These are phyloP conservation scores for Xerus rutilus DNA, from an alignment of 2,797 vertebrate genomes.

Conservation along the genomic window DNA sequence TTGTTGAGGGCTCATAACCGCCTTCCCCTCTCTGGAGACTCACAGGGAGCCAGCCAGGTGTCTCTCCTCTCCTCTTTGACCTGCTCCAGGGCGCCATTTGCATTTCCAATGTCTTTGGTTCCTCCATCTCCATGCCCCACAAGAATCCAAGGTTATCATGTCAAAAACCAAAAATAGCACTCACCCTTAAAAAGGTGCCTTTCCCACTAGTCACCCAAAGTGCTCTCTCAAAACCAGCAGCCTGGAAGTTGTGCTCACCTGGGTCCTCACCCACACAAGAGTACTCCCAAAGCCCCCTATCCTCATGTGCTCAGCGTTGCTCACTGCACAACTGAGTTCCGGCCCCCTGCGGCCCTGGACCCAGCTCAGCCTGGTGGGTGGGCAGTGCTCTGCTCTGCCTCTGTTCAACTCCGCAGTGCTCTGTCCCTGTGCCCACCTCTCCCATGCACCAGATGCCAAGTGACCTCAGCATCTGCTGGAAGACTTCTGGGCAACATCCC, in stretches of 20 bases:
- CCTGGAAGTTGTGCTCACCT: neutral
- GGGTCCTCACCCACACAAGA: rapidly evolving
- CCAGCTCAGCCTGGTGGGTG: no score
- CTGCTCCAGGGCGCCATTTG: neutral
- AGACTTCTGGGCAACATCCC: neutral
- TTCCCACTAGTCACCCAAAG: neutral
- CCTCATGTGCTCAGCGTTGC: no score
- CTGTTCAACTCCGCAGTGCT: rapidly evolving
- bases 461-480: neutral
- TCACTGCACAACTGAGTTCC: no score
- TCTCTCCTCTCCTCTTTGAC: neutral
- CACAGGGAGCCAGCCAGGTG: neutral
- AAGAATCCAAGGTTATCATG: neutral
- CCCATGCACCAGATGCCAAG: neutral
- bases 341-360: no score
- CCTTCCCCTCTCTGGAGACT: neutral
- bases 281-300: no score
- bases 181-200: neutral
- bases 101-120: neutral
- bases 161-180: neutral
- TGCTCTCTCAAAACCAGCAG: neutral
- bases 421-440: neutral
- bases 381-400: neutral
- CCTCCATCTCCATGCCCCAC: rapidly evolving
- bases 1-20: rapidly evolving